Evolutionary conservation across 1,140 invertebrate genomes (phyloP).

Genomic region (Streblospio benedicti): DNA sequence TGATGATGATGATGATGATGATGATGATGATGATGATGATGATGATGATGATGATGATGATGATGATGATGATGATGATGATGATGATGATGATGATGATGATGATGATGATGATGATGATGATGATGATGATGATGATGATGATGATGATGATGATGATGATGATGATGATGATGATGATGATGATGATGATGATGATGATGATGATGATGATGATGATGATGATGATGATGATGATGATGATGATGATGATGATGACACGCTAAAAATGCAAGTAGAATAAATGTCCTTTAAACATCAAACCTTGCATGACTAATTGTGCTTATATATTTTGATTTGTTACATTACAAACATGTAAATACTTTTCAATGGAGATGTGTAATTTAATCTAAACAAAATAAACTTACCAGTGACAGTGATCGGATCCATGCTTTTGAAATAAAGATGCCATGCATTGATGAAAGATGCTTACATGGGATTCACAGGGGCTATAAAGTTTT

Average conservation of each 20-base stretch:
- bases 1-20: neutral
- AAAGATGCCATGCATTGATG: no score
- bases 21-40: neutral
- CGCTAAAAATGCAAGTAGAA: no score
- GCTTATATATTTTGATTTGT: no score
- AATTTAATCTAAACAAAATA: no score
- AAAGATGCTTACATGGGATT: no score
- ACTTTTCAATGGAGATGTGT: no score
- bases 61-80: neutral
- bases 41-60: neutral
- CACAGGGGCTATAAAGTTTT: no score
- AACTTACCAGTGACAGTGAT: no score
- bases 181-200: neutral
- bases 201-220: neutral
- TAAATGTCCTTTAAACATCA: no score
- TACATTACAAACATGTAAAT: no score
- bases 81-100: neutral
- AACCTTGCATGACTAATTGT: no score
- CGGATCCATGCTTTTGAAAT: no score
- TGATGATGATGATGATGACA: neutral
- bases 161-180: neutral
- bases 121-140: conserved; percentile 1
- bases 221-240: neutral
- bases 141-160: conserved; percentile 2
- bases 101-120: neutral